phyloP scores from a whole-genome alignment of 2,797 vertebrate species.

The Takifugu rubripes region DNA sequence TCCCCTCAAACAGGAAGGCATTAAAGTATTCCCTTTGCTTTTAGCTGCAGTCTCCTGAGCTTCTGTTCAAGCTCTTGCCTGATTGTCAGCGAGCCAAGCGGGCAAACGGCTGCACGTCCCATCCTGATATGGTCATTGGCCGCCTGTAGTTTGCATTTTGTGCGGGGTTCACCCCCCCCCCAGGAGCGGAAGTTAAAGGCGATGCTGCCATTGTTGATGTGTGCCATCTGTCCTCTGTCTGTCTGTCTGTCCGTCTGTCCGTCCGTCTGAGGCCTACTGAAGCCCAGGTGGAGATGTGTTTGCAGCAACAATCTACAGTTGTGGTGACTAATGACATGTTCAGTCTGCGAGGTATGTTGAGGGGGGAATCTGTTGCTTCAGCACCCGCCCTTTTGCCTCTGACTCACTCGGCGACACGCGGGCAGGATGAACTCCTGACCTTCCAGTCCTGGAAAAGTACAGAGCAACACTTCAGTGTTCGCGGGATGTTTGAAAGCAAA shows the following conservation, averaged over 20 bases:
- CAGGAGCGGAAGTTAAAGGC: constrained; percentile 34
- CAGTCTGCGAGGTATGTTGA: constrained; percentile 48
- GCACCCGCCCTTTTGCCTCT: constrained; percentile 38
- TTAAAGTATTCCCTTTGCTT: constrained; percentile 19
- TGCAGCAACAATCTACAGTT: constrained; percentile 21
- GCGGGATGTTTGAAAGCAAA: constrained; percentile 34
- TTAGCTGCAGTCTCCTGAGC: constrained; percentile 34
- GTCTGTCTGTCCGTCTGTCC: constrained; percentile 16
- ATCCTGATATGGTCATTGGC: constrained; percentile 42
- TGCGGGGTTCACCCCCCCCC: constrained; percentile 16
- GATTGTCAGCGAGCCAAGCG: constrained; percentile 45
- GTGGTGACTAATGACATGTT: constrained; percentile 55
- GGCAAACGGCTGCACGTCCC: constrained; percentile 55
- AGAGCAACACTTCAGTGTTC: constrained; percentile 27
- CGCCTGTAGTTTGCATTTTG: constrained; percentile 67
- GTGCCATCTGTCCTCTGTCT: constrained; percentile 52
- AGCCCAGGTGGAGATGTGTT: too few species aligned
- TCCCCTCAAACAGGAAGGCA: constrained; percentile 21
- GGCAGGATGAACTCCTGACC: constrained; percentile 56
- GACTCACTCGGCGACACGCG: constrained; percentile 55
- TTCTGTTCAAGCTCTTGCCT: constrained; percentile 33
- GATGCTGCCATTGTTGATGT: constrained; percentile 44
- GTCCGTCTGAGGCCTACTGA: too few species aligned
- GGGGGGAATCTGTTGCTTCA: constrained; percentile 40
- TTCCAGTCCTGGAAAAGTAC: constrained; percentile 34